phyloP scores from a whole-genome alignment of 1,140 invertebrate species.

The Neodiprion lecontei region DNA sequence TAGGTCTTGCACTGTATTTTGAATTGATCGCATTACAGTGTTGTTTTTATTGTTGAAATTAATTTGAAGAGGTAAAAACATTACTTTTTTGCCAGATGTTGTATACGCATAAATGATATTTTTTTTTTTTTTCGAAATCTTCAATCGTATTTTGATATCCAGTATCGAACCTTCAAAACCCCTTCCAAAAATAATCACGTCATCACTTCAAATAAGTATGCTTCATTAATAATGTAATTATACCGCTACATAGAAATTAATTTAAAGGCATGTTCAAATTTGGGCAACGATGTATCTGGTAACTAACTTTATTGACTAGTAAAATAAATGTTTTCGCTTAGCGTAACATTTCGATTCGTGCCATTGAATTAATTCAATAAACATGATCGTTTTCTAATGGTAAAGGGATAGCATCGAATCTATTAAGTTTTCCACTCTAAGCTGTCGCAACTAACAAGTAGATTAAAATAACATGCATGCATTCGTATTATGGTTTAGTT shows the following conservation, averaged over 20 bases:
- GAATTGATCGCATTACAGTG: neutral
- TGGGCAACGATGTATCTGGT: neutral
- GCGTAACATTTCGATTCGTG: too few relatives aligned
- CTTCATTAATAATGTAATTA: neutral
- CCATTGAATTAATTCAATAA: too few relatives aligned
- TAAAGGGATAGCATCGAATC: too few relatives aligned
- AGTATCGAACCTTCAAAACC: neutral
- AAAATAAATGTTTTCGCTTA: too few relatives aligned
- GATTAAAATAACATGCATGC: neutral
- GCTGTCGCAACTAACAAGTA: too few relatives aligned
- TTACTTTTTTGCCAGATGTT: neutral
- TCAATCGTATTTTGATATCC: neutral
- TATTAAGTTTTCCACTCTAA: too few relatives aligned
- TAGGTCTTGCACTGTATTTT: constrained; percentile 29
- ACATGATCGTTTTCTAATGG: too few relatives aligned
- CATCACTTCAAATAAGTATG: neutral
- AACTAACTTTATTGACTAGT: too few relatives aligned
- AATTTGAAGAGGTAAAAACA: neutral
- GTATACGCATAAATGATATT: neutral
- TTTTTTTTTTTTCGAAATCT: neutral
- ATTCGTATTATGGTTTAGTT: neutral
- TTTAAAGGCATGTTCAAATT: neutral
- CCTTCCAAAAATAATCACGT: neutral
- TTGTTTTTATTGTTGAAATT: neutral
- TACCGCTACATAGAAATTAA: neutral